Evolutionary conservation across 1,140 invertebrate species (phyloP).

Genomic region (Acromyrmex charruanus): DNA sequence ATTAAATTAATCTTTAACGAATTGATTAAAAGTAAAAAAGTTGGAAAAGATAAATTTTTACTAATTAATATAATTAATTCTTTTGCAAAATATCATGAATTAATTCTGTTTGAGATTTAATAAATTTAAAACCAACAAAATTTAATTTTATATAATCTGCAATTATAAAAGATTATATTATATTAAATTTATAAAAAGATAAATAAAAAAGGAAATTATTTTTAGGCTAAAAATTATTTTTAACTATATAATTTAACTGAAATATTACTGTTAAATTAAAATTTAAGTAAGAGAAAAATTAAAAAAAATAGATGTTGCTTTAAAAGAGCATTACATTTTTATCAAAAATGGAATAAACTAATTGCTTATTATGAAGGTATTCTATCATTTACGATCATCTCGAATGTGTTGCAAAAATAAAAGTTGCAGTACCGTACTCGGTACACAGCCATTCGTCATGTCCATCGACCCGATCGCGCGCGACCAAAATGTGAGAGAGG

Average conservation of each 20-base stretch:
- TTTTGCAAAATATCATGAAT: background rate
- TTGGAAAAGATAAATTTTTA: background rate
- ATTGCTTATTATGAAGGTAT: background rate
- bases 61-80: conserved; percentile 5
- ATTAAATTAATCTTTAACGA: background rate
- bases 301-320: background rate
- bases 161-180: background rate
- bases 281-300: background rate
- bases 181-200: background rate
- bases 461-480: conserved; percentile 54
- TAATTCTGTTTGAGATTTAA: background rate
- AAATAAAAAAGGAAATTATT: background rate
- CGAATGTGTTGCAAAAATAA: background rate
- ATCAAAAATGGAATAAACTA: background rate
- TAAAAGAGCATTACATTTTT: background rate
- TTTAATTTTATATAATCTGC: background rate
- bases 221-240: background rate
- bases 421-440: conserved; percentile 67
- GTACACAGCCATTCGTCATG: conserved; percentile 39
- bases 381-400: background rate
- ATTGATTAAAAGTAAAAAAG: background rate
- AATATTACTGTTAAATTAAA: background rate
- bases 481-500: conserved; percentile 27
- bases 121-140: conserved; percentile 12
- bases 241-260: background rate